Evolutionary conservation across 2,113 vertebrate genomes (phyloP).

Genomic region (Gymnocephalus cernua): DNA sequence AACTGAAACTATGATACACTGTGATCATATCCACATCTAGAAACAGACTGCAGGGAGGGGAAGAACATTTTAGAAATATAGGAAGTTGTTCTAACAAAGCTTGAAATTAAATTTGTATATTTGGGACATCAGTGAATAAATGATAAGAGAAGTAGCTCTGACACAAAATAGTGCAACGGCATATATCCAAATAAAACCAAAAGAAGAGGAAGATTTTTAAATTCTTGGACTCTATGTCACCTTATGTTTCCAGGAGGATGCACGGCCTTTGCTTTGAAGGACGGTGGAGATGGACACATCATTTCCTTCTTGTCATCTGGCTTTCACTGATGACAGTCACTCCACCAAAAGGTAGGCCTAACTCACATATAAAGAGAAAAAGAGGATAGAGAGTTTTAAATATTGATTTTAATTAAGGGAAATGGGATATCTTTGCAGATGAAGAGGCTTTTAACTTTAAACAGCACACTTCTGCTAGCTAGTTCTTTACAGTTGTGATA

Average conservation of each 20-base stretch:
- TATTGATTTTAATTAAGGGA: neutral
- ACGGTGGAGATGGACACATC: conserved; percentile 29
- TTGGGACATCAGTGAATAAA: neutral
- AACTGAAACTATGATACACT: neutral
- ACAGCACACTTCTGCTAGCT: too few relatives aligned
- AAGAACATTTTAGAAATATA: neutral
- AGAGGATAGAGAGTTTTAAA: neutral
- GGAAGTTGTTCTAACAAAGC: neutral
- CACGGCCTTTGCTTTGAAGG: neutral
- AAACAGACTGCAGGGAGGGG: neutral
- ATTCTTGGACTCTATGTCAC: neutral
- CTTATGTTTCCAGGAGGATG: conserved; percentile 60
- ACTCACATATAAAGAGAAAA: neutral
- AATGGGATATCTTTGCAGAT: too few relatives aligned
- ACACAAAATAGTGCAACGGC: neutral
- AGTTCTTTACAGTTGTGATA: neutral
- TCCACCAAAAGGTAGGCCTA: conserved; percentile 47
- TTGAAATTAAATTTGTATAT: neutral
- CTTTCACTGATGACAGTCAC: conserved; percentile 19
- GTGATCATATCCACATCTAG: neutral
- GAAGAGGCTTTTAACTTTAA: neutral
- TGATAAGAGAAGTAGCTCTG: neutral
- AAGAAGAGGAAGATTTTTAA: neutral
- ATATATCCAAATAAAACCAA: neutral
- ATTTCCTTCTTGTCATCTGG: conserved; percentile 18